Percentiles rank a stretch among this genome's conserved stretches.
Evolutionary conservation across 2,113 vertebrate genomes (phyloP).

Genomic region (Andinoacara biseriatus): DNA sequence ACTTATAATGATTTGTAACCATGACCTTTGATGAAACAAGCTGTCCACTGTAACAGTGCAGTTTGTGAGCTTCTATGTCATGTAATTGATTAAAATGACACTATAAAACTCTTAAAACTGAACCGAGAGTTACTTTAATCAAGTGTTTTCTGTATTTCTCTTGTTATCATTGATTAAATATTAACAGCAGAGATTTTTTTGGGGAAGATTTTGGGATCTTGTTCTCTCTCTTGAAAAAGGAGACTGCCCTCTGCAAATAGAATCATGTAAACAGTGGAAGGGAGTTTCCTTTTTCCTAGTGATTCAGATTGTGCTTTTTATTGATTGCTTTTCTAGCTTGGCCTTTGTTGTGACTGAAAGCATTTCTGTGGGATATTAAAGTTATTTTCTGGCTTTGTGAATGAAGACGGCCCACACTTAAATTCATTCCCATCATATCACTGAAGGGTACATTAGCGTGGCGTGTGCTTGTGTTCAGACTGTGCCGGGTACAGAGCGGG

Average conservation of each 20-base stretch:
- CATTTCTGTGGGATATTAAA: not conserved
- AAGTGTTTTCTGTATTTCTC: not conserved
- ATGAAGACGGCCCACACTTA: not conserved
- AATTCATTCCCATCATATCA: not conserved
- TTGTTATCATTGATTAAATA: not conserved
- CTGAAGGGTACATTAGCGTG: not conserved
- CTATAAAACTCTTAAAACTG: not conserved
- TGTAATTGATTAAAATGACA: not conserved
- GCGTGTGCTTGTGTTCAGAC: not conserved
- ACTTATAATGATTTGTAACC: constrained; percentile 8
- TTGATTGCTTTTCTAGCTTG: not conserved
- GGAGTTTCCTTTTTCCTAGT: not conserved
- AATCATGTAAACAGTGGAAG: not conserved
- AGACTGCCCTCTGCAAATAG: not conserved
- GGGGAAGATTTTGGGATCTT: not conserved
- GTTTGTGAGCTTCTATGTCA: not conserved
- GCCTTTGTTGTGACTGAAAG: not conserved
- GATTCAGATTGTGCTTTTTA: not conserved
- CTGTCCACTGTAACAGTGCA: not conserved
- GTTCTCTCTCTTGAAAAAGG: not conserved
- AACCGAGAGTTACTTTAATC: not conserved
- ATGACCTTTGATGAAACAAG: not conserved
- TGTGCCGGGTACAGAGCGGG: not conserved
- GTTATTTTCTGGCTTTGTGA: constrained; percentile 18
- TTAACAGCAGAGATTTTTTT: not conserved